A percentile compares a stretch with the other conserved stretches of the same genome.
Evolutionary conservation across 2,113 vertebrate species (phyloP).

Genomic region (Gallinago jamesoni): DNA sequence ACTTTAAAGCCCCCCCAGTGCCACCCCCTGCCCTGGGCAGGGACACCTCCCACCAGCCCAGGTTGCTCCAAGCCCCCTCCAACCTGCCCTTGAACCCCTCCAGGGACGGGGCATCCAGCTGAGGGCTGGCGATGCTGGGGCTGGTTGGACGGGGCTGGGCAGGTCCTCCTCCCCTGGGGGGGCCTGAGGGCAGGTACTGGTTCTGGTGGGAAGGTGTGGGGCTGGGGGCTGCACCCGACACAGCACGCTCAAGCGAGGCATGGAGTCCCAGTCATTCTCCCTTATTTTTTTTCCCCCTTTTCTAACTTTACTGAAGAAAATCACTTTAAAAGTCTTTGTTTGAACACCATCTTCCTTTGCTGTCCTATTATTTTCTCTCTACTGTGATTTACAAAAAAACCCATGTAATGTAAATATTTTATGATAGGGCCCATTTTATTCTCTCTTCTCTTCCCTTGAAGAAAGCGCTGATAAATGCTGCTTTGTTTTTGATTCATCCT

Average conservation of each 20-base stretch:
- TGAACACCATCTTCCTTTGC: neutral
- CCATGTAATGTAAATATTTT: constrained; percentile 32
- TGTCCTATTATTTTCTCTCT: constrained; percentile 13
- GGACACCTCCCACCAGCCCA: neutral
- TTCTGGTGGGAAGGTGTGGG: neutral
- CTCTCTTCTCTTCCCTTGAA: neutral
- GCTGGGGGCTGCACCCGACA: neutral
- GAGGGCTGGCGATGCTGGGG: accelerated
- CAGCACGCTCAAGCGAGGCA: accelerated
- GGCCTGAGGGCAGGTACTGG: neutral
- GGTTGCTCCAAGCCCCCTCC: neutral
- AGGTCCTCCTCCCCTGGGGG: neutral
- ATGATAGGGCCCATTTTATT: constrained; percentile 12
- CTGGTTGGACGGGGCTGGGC: neutral
- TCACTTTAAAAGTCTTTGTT: neutral
- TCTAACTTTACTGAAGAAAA: neutral
- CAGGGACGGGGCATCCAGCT: neutral
- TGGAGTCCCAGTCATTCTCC: neutral
- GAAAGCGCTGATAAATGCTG: constrained; percentile 1
- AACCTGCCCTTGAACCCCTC: neutral
- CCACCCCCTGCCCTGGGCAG: neutral
- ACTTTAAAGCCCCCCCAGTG: neutral
- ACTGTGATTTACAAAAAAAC: neutral
- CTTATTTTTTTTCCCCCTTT: neutral
- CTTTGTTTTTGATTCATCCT: constrained; percentile 32